Conservation (phyloP, 2,888 invertebrate genomes). For the Aphidoletes aphidimyza region DNA sequence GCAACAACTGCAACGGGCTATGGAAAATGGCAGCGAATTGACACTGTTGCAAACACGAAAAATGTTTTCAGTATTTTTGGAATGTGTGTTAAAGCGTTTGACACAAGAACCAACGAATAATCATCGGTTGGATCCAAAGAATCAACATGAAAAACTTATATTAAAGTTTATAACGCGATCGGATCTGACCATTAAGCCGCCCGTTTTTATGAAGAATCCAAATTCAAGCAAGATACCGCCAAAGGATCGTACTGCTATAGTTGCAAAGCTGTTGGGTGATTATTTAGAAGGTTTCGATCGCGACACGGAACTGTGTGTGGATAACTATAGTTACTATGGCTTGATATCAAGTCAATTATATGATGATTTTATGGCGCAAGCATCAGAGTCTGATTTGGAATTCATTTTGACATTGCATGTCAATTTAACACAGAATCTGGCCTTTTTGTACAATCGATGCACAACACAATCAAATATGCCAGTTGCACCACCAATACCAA, state of each 20-base stretch:
- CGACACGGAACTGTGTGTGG: constrained; percentile 82
- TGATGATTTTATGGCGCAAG: constrained; percentile 71
- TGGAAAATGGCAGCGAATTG: constrained; percentile 73
- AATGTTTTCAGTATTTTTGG: constrained; percentile 81
- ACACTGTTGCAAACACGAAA: constrained; percentile 77
- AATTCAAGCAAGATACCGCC: constrained; percentile 69
- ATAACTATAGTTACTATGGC: constrained; percentile 73
- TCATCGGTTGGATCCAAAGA: constrained; percentile 60
- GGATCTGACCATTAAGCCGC: constrained; percentile 76
- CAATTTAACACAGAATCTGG: constrained; percentile 65
- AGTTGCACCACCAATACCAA: constrained; percentile 65
- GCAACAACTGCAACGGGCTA: constrained; percentile 66
- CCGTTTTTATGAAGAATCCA: constrained; percentile 71
- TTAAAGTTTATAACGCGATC: constrained; percentile 81
- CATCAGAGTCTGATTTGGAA: constrained; percentile 66
- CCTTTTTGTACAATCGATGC: constrained; percentile 65
- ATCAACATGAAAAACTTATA: constrained; percentile 70
- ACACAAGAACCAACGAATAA: constrained; percentile 60
- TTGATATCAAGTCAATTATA: constrained; percentile 69
- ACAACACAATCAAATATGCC: constrained; percentile 61
- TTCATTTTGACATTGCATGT: constrained; percentile 64
- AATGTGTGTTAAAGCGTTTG: constrained; percentile 77
- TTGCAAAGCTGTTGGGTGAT: constrained; percentile 85
- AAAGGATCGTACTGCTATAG: constrained; percentile 84
- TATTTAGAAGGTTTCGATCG: constrained; percentile 85